Evolutionary conservation across 2,113 vertebrate species (phyloP).

Genomic region (Condylura cristata): DNA sequence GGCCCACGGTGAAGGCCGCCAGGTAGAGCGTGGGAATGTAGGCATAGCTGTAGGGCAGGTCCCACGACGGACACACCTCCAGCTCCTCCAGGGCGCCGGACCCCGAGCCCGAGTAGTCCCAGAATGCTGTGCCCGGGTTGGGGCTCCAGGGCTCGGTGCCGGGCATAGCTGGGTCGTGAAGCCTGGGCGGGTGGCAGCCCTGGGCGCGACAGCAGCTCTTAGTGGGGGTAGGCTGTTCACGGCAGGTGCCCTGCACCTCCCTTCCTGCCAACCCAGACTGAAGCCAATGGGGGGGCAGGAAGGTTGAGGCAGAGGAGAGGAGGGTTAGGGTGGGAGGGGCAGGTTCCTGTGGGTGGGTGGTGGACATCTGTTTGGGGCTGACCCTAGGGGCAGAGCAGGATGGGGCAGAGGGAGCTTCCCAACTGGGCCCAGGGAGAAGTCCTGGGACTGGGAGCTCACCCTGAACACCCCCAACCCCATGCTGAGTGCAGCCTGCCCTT

Average conservation of each 20-base stretch:
- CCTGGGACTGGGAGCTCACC: neutral
- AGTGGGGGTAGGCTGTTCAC: neutral
- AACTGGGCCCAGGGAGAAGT: neutral
- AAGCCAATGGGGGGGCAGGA: conserved; percentile 49
- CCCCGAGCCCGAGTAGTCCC: conserved; percentile 15
- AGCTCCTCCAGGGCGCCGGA: conserved; percentile 14
- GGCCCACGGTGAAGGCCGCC: conserved; percentile 87
- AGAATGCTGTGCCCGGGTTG: neutral
- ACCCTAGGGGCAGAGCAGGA: neutral
- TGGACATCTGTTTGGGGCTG: neutral
- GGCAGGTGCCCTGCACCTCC: conserved; percentile 66
- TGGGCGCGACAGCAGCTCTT: neutral
- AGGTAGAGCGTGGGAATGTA: conserved; percentile 88
- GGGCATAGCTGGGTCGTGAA: neutral
- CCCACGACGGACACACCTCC: neutral
- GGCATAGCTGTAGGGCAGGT: conserved; percentile 78
- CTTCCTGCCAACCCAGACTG: conserved; percentile 66
- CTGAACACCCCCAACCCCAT: neutral
- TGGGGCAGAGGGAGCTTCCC: neutral
- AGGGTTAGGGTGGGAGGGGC: neutral
- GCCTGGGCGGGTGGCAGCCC: neutral
- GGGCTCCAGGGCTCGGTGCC: conserved; percentile 44
- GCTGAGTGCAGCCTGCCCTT: too few relatives aligned
- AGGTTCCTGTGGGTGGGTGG: neutral
- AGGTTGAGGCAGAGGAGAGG: neutral